Evolutionary conservation across 2,888 invertebrate species (phyloP), one percentile per base, ranked within the genome.

Genomic region (Romanomermis culicivorax): DNA sequence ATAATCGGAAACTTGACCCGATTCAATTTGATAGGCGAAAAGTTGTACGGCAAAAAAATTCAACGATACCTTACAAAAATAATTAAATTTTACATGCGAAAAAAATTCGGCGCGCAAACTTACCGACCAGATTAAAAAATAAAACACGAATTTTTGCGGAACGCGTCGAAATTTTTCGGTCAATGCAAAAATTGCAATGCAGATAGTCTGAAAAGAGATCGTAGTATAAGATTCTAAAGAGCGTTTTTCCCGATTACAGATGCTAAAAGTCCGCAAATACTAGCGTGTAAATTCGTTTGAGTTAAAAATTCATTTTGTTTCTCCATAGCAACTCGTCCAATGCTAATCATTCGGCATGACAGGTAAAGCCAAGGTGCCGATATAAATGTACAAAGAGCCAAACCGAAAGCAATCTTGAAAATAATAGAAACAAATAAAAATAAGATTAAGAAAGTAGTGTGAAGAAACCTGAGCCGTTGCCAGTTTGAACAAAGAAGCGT

Each of bases 281-380:
- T 23, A n/a, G n/a, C 24, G 11, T 45, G 7, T 17, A 45, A 45
- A 20, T 23, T 23, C n/a, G 47, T 45, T 7, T 7, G 14, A 11
- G 11, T 20, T 7, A 45, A 23, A 7, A 45, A 11, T 7, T 7
- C 14, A 23, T 11, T 23, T 11, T 45, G 24, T 7, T 45, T 7
- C 14, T 11, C 47, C 24, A 7, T 11, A 23, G 7, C 47, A 45
- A 45, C 7, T 11, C 23, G 47, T 11, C 23, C 23, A 7, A 45
- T 45, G 24, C 47, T 45, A 23, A 89, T 84, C 78, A 91, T 81
- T 75, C 86, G 84, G 1, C 89, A 87, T 0, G 91, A 89, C 57
- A 89, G 78, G 68, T 87, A 89, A 84, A 91, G 89, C 62, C 91
- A 75, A 0, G 91, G 91, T 0, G 86, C 91, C 17, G 89, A 88